Conservation (phyloP, 2,888 invertebrate genomes). For the Diaphora mendica region DNA sequence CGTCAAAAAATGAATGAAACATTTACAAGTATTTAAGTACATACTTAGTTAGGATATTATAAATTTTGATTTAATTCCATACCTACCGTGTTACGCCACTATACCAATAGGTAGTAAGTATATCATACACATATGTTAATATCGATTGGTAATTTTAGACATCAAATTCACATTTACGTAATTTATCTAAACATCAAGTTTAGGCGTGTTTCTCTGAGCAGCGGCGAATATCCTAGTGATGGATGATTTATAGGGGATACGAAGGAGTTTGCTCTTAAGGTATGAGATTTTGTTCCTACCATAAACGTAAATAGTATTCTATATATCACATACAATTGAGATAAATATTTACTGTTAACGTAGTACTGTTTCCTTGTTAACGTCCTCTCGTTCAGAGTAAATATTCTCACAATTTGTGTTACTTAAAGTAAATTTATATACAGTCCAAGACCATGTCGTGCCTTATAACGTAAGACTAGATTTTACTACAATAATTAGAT, state of each 20-base stretch:
- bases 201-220: slow-evolving; percentile 72
- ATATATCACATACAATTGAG: slow-evolving; percentile 82
- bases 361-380: slow-evolving; percentile 46
- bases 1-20: slow-evolving; percentile 24
- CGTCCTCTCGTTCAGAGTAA: slow-evolving; percentile 62
- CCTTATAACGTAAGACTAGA: slow-evolving; percentile 85
- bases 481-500: slow-evolving; percentile 81
- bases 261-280: slow-evolving; percentile 62
- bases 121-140: slow-evolving; percentile 54
- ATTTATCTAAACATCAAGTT: slow-evolving; percentile 67
- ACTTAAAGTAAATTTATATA: slow-evolving; percentile 77
- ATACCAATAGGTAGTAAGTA: slow-evolving; percentile 58
- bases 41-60: slow-evolving; percentile 38
- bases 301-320: slow-evolving; percentile 72
- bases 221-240: slow-evolving; percentile 47
- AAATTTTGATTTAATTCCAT: slow-evolving; percentile 31
- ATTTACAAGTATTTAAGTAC: slow-evolving; percentile 28
- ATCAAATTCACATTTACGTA: slow-evolving; percentile 68
- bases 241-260: slow-evolving; percentile 57
- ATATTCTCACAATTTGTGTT: slow-evolving; percentile 74
- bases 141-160: slow-evolving; percentile 70
- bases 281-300: slow-evolving; percentile 78
- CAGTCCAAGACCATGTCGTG: slow-evolving; percentile 79
- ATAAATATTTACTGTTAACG: slow-evolving; percentile 74
- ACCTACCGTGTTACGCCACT: slow-evolving; percentile 47